Conservation (phyloP, 2,888 invertebrate genomes). For the Leptopilina syphax region DNA sequence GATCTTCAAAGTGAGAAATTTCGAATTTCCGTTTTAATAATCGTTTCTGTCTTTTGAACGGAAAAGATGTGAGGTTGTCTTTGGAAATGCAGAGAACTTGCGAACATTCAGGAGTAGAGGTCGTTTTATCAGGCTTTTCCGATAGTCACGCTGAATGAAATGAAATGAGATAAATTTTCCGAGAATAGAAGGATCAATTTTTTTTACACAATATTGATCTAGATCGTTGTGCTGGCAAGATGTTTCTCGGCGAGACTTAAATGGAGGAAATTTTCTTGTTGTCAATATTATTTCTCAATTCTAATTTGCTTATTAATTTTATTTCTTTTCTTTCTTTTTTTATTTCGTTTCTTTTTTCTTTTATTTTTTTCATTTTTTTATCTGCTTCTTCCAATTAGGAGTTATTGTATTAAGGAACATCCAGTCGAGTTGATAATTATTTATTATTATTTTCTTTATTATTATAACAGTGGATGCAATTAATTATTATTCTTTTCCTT, state of each 20-base stretch:
- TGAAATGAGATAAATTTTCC: neutral
- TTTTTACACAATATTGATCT: conserved; percentile 16
- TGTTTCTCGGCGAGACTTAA: conserved; percentile 14
- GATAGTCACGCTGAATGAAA: conserved; percentile 17
- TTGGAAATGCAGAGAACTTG: conserved; percentile 19
- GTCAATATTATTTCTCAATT: neutral
- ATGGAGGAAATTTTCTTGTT: conserved; percentile 2
- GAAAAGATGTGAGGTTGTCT: neutral
- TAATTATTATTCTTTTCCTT: too few relatives aligned
- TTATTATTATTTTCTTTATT: too few relatives aligned
- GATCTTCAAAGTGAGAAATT: neutral
- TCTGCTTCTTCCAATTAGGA: too few relatives aligned
- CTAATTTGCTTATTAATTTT: neutral
- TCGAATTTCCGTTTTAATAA: neutral
- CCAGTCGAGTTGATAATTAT: neutral
- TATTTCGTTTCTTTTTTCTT: neutral
- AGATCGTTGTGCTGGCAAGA: conserved; percentile 30
- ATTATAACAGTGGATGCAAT: too few relatives aligned
- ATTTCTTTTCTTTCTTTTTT: neutral
- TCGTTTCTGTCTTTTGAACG: neutral
- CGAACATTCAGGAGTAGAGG: neutral
- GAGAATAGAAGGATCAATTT: neutral
- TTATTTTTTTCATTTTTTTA: too few relatives aligned
- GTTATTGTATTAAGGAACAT: neutral
- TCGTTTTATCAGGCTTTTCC: conserved; percentile 21